phyloP scores from a whole-genome alignment of 2,797 vertebrate genomes.

The Lagorchestes hirsutus region DNA sequence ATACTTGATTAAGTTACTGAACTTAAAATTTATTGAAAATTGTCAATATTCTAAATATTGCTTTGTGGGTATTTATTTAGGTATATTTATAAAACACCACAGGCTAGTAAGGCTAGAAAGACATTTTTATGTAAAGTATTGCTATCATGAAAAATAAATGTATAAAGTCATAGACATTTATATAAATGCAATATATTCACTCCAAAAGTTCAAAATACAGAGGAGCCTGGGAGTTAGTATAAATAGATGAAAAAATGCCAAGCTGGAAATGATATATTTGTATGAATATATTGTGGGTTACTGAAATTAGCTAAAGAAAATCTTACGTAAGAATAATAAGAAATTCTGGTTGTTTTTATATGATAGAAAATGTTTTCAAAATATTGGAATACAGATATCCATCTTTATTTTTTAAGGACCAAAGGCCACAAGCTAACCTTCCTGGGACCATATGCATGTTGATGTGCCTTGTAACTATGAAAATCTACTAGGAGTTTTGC shows the following conservation, averaged over 20 bases:
- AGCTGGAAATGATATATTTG: background rate
- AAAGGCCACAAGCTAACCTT: background rate
- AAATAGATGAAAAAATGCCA: background rate
- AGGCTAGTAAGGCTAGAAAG: background rate
- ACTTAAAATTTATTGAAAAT: background rate
- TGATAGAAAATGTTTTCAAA: background rate
- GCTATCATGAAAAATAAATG: background rate
- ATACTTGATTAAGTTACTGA: background rate
- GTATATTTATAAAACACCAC: background rate
- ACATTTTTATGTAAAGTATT: background rate
- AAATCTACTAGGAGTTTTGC: background rate
- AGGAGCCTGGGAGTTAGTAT: background rate
- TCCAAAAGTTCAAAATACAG: background rate
- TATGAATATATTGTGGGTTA: background rate
- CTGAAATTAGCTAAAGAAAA: background rate
- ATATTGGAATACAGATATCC: background rate
- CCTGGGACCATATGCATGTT: background rate
- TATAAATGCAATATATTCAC: background rate
- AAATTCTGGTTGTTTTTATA: background rate
- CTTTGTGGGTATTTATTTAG: background rate
- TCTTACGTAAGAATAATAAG: background rate
- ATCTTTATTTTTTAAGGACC: background rate
- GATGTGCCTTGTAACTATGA: background rate
- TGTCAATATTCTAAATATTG: background rate
- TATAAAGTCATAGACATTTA: background rate